A percentile compares a stretch with the other conserved stretches of the same genome.
phyloP scores from a whole-genome alignment of 2,888 invertebrate genomes.

The Ecliptopera silaceata region DNA sequence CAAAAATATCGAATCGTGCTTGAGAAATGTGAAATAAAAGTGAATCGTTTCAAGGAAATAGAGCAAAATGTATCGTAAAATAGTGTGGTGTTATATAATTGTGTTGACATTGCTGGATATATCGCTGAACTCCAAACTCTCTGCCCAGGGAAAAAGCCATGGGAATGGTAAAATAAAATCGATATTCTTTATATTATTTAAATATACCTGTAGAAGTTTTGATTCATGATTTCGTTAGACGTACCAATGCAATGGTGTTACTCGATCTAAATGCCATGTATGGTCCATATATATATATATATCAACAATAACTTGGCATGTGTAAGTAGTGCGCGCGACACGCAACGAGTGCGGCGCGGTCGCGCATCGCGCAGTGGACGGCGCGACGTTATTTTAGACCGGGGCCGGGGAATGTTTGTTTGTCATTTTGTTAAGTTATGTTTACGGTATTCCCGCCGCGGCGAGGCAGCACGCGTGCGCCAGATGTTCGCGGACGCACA shows the following conservation, averaged over 20 bases:
- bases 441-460: constrained; percentile 49
- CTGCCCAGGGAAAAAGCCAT: constrained; percentile 89
- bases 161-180: constrained; percentile 89
- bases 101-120: constrained; percentile 86
- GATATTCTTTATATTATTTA: constrained; percentile 48
- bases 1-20: constrained; percentile 53
- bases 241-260: neutral
- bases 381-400: constrained; percentile 66
- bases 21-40: constrained; percentile 71
- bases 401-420: constrained; percentile 55
- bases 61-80: constrained; percentile 80
- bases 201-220: neutral
- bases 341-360: neutral
- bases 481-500: constrained; percentile 27
- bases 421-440: constrained; percentile 52
- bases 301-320: constrained; percentile 50
- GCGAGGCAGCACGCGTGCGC: constrained; percentile 16
- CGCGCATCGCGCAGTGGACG: constrained; percentile 33
- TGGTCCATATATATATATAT: too few species aligned
- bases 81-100: constrained; percentile 86
- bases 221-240: neutral
- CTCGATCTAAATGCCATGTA: constrained; percentile 17
- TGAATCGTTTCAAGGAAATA: constrained; percentile 49
- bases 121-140: constrained; percentile 86
- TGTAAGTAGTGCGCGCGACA: constrained; percentile 31